Evolutionary conservation across 2,888 invertebrate species (phyloP), one percentile per base, ranked within the genome.

Genomic region (Campopleginae sp.): DNA sequence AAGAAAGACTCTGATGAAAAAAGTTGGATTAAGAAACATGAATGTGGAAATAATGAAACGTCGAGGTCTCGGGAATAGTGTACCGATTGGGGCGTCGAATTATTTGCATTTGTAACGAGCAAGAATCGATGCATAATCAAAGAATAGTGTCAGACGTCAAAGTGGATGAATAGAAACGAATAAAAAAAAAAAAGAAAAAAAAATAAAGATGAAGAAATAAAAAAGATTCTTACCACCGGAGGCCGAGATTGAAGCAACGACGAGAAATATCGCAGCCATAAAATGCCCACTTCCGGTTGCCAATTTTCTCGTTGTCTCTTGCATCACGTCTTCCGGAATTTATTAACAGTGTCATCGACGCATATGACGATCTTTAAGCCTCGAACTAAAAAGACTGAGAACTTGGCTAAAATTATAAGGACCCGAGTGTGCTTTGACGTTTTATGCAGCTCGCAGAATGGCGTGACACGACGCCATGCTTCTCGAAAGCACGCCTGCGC

Each of bases 401-500:
- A 66, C 27, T 68, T 14, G 23, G 42, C 33, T 38, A 14, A n/a
- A 51, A 42, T 76, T 0, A 61, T 19, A 33, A 48, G 33, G 48
- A 76, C 65, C 48, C 42, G 48, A 58, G 51, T 72, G 54, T 5
- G 5, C 65, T 48, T 61, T 70, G 76, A 66, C 38, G 33, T 75
- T 75, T n/a, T 38, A 48, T 42, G 65, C 76, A 77, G 27, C 58
- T 33, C 79, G 17, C 27, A 61, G 48, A 77, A n/a, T 76, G 51
- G n/a, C 27, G 63, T 54, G 70, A 27, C 58, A 27, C 71, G 85
- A 83, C 82, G 85, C 85, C 85, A 85, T 85, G 51, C 61, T 77
- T 51, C n/a, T 63, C 31, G 17, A 68, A 76, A 42, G 61, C 61
- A 76, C 88, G 89, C 86, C 86, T 90, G 90, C 90, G 90, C 85